A percentile compares a stretch with the other conserved stretches of the same genome.
phyloP scores from a whole-genome alignment of 2,113 vertebrate species.

The Hemiscyllium ocellatum region DNA sequence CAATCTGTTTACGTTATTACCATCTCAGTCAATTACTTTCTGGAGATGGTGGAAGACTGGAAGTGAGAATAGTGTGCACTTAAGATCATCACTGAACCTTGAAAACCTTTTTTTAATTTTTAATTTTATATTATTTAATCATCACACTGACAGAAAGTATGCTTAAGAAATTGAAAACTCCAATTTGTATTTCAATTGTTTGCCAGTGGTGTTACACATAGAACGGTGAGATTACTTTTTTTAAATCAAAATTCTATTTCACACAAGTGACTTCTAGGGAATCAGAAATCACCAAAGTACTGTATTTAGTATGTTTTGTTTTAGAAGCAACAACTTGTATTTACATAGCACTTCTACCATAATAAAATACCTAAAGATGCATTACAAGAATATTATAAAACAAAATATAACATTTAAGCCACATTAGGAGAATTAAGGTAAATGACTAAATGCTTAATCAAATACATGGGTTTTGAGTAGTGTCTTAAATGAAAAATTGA shows the following conservation, averaged over 20 bases:
- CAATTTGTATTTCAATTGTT: not conserved
- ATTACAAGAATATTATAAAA: not conserved
- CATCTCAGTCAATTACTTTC: not conserved
- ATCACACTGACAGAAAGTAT: not conserved
- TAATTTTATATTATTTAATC: not conserved
- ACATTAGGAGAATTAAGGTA: not conserved
- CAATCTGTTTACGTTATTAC: not conserved
- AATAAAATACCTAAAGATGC: not conserved
- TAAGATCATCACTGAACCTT: too few species aligned
- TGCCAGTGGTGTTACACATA: not conserved
- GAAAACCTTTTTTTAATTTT: not conserved
- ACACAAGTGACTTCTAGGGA: not conserved
- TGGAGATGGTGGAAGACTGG: constrained; percentile 1
- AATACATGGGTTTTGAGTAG: not conserved
- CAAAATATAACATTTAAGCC: not conserved
- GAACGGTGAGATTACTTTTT: not conserved
- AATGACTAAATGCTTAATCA: not conserved
- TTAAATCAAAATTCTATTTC: not conserved
- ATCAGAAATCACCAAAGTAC: constrained; percentile 19
- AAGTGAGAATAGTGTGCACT: not conserved
- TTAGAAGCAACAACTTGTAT: not conserved
- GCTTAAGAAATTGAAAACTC: not conserved
- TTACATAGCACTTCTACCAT: not conserved
- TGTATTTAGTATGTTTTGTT: not conserved
- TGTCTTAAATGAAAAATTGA: not conserved